These are phyloP conservation scores for Xanthia icteritia DNA, from an alignment of 2,888 invertebrate species.

Conservation along the genomic window DNA sequence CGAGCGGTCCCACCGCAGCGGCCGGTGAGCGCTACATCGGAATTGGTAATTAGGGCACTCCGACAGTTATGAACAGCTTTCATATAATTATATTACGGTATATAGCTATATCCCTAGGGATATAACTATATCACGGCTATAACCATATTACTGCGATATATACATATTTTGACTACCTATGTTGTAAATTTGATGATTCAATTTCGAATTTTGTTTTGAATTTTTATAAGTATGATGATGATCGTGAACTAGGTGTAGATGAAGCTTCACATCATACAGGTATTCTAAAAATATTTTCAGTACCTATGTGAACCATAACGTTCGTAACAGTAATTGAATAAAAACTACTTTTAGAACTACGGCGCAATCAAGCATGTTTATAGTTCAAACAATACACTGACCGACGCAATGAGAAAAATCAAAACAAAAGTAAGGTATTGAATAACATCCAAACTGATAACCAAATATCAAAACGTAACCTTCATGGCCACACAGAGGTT, in stretches of 20 bases:
- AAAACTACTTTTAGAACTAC: neutral
- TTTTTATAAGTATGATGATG: neutral
- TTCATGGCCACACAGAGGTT: slow-evolving; percentile 1
- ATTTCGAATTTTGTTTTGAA: neutral
- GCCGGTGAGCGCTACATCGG: too few relatives aligned
- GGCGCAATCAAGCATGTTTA: neutral
- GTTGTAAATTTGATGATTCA: neutral
- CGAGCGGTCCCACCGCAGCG: too few relatives aligned
- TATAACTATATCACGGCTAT: too few relatives aligned
- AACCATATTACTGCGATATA: too few relatives aligned
- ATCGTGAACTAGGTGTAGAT: neutral
- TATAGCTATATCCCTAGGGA: too few relatives aligned
- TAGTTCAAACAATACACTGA: neutral
- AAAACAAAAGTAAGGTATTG: neutral
- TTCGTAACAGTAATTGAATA: neutral
- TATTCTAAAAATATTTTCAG: neutral
- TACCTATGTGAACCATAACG: neutral
- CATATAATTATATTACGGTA: too few relatives aligned
- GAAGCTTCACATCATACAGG: neutral
- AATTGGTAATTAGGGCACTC: too few relatives aligned
- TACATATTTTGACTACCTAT: neutral
- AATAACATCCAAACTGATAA: neutral
- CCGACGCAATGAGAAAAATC: neutral
- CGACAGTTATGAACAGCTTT: too few relatives aligned
- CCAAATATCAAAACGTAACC: neutral